A percentile compares a stretch with the other conserved stretches of the same genome.
Conservation (phyloP, 2,113 vertebrate genomes). For the Hylia prasina region DNA sequence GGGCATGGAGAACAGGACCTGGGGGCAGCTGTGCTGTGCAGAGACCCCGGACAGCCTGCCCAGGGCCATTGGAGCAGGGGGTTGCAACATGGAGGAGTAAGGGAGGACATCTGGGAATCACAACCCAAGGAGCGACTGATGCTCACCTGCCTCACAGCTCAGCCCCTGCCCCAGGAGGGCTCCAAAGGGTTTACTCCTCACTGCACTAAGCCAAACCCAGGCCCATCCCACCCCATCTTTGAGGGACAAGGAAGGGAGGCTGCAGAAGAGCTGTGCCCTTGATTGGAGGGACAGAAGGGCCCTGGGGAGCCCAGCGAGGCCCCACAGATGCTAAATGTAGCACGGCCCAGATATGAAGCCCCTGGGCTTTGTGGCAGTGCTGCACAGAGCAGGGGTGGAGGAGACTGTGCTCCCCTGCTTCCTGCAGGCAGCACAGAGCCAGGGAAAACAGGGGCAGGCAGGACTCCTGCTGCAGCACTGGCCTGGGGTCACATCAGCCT, state of each 20-base stretch:
- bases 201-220: not conserved
- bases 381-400: constrained; percentile 1
- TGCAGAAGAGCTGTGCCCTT: constrained; percentile 24
- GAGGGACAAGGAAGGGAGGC: not conserved
- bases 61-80: not conserved
- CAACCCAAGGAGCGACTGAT: not conserved
- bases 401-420: not conserved
- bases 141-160: not conserved
- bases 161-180: not conserved
- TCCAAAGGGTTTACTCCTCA: not conserved
- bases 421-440: not conserved
- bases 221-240: not conserved
- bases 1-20: too few relatives aligned
- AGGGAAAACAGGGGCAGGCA: not conserved
- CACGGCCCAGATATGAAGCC: constrained; percentile 17
- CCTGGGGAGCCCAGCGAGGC: not conserved
- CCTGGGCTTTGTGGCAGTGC: not conserved
- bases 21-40: not conserved
- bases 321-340: constrained; percentile 15
- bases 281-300: not conserved
- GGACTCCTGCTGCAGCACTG: not conserved
- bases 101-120: not conserved
- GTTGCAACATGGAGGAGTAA: not conserved
- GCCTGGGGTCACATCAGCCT: not conserved
- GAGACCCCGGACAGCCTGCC: not conserved